Evolutionary conservation across 2,113 vertebrate species (phyloP).

Genomic region (Capricornis sumatraensis): DNA sequence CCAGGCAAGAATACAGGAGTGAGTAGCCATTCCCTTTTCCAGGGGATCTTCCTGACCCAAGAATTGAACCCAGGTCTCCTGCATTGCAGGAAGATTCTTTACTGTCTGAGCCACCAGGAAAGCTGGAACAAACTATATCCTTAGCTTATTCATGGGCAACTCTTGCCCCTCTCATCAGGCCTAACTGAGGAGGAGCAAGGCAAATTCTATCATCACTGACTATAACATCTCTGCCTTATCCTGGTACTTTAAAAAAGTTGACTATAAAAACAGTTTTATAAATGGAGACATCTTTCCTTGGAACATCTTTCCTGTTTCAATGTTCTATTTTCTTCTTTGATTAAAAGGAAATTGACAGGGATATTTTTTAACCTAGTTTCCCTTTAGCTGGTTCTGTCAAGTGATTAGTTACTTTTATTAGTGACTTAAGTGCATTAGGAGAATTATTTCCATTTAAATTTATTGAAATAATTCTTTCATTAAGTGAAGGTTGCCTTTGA

Average conservation of each 20-base stretch:
- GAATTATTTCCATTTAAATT: neutral
- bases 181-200: neutral
- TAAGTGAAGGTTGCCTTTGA: neutral
- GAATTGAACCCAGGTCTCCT: neutral
- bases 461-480: neutral
- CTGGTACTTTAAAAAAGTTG: neutral
- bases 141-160: neutral
- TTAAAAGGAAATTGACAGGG: neutral
- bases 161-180: neutral
- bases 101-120: neutral
- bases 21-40: neutral
- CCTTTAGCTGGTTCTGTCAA: neutral
- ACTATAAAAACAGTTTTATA: neutral
- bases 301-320: neutral
- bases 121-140: neutral
- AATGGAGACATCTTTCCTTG: neutral
- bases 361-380: neutral
- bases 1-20: neutral
- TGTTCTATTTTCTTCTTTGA: neutral
- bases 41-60: neutral
- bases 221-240: neutral
- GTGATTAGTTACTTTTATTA: neutral
- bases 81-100: neutral
- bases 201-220: neutral
- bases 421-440: neutral